These are phyloP conservation scores for Chiloscyllium plagiosum DNA, from an alignment of 2,113 vertebrate genomes.

Conservation along the genomic window DNA sequence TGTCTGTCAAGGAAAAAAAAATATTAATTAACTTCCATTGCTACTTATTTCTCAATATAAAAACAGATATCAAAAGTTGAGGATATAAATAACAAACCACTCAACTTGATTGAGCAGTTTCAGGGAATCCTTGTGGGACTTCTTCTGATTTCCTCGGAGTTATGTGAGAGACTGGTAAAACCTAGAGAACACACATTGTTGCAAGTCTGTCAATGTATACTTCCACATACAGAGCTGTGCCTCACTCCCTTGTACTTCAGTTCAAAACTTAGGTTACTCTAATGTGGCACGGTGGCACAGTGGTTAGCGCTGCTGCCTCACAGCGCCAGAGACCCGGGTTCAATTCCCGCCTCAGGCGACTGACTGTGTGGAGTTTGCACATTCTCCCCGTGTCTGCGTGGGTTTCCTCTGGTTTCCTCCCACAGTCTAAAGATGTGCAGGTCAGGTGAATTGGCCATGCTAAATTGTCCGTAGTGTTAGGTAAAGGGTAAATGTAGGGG, in stretches of 20 bases:
- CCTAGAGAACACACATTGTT: neutral
- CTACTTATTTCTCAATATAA: neutral
- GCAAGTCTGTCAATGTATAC: neutral
- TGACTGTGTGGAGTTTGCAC: too few species aligned
- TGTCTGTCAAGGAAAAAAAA: neutral
- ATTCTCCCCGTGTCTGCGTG: too few species aligned
- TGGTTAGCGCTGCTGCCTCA: too few species aligned
- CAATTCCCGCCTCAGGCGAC: too few species aligned
- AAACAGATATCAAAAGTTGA: neutral
- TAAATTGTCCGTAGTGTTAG: too few species aligned
- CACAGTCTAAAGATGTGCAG: too few species aligned
- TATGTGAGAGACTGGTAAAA: neutral
- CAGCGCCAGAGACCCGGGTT: too few species aligned
- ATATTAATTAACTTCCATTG: neutral
- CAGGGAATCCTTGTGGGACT: neutral
- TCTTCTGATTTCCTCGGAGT: neutral
- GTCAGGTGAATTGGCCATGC: too few species aligned
- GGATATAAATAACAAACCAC: neutral
- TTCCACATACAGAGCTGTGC: neutral
- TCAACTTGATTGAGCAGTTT: neutral
- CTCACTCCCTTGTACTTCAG: neutral
- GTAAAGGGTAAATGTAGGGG: too few species aligned
- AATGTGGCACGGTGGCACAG: too few species aligned
- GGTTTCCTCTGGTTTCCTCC: too few species aligned
- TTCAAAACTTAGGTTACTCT: neutral